Conservation (phyloP, 35 echinoderm and acorn worm species). For the Apostichopus parvimensis region DNA sequence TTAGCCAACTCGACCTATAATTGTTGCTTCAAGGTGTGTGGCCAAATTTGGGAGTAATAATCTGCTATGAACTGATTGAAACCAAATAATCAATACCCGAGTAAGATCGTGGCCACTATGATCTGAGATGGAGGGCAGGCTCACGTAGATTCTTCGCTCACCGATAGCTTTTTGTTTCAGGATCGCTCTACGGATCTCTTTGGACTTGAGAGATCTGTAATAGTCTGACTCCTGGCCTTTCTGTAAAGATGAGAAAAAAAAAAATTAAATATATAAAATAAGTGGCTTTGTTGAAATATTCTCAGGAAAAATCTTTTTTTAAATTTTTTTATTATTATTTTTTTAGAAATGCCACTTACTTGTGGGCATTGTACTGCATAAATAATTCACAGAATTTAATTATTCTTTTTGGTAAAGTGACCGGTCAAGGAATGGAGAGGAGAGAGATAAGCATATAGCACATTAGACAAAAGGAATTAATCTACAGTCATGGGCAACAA, state of each 20-base stretch:
- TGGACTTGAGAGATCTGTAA: conserved; percentile 31
- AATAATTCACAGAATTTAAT: too few species aligned
- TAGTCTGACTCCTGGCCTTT: not conserved
- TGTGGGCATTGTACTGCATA: too few species aligned
- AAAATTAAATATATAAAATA: not conserved
- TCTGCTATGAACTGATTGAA: too few species aligned
- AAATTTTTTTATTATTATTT: not conserved
- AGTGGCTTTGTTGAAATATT: not conserved
- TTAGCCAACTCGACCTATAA: too few species aligned
- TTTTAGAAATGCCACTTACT: not conserved
- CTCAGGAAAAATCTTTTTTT: not conserved
- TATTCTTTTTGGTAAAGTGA: too few species aligned
- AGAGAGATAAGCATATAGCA: too few species aligned
- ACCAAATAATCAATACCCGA: not conserved
- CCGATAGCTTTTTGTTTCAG: not conserved
- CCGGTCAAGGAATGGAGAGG: too few species aligned
- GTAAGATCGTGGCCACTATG: conserved; percentile 45
- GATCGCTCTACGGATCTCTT: conserved; percentile 26
- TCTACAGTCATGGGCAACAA: too few species aligned
- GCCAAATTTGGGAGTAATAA: too few species aligned
- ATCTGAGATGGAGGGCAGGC: not conserved
- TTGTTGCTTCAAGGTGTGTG: too few species aligned
- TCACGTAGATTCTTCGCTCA: conserved; percentile 42
- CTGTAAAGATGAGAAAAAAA: not conserved
- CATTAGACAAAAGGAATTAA: too few species aligned